A percentile compares a stretch with the other conserved stretches of the same genome.
These are phyloP conservation scores for Tetragonisca angustula DNA, from an alignment of 2,888 invertebrate species.

Conservation along the genomic window DNA sequence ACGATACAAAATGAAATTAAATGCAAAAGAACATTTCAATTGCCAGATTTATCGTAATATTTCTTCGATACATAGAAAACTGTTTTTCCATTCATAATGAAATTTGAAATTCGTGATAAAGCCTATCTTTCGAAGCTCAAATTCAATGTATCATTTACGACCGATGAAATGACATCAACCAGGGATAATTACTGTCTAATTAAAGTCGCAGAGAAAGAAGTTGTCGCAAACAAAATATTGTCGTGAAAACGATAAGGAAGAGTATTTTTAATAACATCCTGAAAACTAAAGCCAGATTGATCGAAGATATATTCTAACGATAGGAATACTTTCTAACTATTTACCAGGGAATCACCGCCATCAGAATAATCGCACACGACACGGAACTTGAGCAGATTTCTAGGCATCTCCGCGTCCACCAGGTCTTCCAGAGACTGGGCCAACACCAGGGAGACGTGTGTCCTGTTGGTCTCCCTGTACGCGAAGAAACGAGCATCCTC, in stretches of 20 bases:
- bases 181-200: slow-evolving; percentile 13
- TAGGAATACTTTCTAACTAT: slow-evolving; percentile 56
- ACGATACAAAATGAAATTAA: not conserved
- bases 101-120: not conserved
- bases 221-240: not conserved
- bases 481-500: slow-evolving; percentile 90
- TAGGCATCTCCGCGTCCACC: slow-evolving; percentile 92
- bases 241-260: slow-evolving; percentile 1
- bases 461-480: slow-evolving; percentile 90
- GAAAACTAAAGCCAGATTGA: not conserved
- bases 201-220: not conserved
- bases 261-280: not conserved
- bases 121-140: not conserved
- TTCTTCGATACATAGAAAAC: not conserved
- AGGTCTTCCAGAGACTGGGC: slow-evolving; percentile 91
- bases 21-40: not conserved
- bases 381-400: slow-evolving; percentile 93
- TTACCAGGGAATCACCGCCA: slow-evolving; percentile 88
- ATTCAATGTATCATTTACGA: not conserved
- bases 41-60: not conserved
- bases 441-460: slow-evolving; percentile 90
- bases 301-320: slow-evolving; percentile 4
- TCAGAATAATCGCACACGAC: slow-evolving; percentile 90
- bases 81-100: not conserved
- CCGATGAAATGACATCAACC: not conserved